Base-by-base conservation (phyloP, 2,797 vertebrate species). In the Eulemur coronatus region DNA sequence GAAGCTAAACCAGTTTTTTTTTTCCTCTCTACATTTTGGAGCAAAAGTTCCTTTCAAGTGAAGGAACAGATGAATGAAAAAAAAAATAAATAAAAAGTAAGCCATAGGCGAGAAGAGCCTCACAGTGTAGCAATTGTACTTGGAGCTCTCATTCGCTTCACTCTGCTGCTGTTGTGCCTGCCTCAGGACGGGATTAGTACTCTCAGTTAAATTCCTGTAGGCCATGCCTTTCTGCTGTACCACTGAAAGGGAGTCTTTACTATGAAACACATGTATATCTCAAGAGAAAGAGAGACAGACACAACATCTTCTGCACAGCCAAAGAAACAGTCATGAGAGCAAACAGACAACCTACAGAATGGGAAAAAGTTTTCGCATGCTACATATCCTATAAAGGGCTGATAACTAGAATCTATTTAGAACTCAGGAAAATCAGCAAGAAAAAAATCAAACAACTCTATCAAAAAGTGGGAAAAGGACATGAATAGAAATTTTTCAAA, bases 51-150 rank as follows among this genome's bases (percentile, higher is more conserved):
- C n/a, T 94, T 91, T 87, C 50, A 84, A 78, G 61, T 20, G 13
- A 87, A 84, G 46, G 48, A 90, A 69, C 65, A 96, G 63, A 85
- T 0, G 43, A 76, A 81, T 82, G 72, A 48, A 63, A 96, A 84
- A n/a, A 96, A 98, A 55, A 55, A 55, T n/a, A n/a, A n/a, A n/a
- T n/a, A 96, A 98, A 55, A 8, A 55, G 91, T 33, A 67, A 82
- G 81, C 65, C 38, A 2, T 7, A 76, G 38, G 7, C 0, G 12
- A 95, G 35, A 70, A 95, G 22, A 88, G 50, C 12, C 55, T 43
- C 46, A 81, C 57, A 30, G 20, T 72, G 81, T 81, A 89, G 78
- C 75, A 69, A 4, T 7, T 95, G n/a, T 61, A 59, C 35, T 75
- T 78, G 72, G 86, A 63, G 10, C 61, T 41, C 86, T 52, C 18